Evolutionary conservation across 2,888 invertebrate species (phyloP).

Genomic region (Thalpophila matura): DNA sequence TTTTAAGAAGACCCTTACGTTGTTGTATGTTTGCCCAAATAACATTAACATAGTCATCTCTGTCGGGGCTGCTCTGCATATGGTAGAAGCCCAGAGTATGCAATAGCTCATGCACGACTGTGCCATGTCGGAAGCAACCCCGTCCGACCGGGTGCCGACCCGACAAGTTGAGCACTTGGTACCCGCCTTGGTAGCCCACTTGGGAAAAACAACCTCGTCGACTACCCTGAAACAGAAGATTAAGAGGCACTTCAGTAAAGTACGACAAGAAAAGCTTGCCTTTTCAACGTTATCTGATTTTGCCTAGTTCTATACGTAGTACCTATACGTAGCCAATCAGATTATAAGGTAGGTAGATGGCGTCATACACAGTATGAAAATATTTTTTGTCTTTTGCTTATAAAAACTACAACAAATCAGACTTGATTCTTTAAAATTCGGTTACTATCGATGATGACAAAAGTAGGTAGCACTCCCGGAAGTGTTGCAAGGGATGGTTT

Average conservation of each 20-base stretch:
- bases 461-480: no score
- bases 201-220: conserved; percentile 87
- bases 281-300: background rate
- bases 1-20: conserved; percentile 79
- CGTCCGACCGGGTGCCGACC: conserved; percentile 89
- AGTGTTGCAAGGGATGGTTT: no score
- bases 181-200: conserved; percentile 87
- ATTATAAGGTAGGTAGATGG: no score
- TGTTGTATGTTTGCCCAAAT: conserved; percentile 93
- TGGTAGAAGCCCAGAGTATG: conserved; percentile 96
- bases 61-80: conserved; percentile 95
- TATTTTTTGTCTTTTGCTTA: no score
- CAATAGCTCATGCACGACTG: conserved; percentile 94
- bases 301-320: no score
- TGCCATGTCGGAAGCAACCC: conserved; percentile 92
- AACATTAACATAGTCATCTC: conserved; percentile 94
- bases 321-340: no score
- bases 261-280: background rate
- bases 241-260: background rate
- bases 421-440: no score
- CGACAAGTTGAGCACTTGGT: conserved; percentile 90
- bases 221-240: conserved; percentile 75
- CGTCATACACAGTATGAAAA: no score
- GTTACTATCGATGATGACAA: no score
- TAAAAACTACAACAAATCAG: no score